Base-by-base conservation (phyloP, 2,113 vertebrate genomes). In the Lepisosteus oculatus region DNA sequence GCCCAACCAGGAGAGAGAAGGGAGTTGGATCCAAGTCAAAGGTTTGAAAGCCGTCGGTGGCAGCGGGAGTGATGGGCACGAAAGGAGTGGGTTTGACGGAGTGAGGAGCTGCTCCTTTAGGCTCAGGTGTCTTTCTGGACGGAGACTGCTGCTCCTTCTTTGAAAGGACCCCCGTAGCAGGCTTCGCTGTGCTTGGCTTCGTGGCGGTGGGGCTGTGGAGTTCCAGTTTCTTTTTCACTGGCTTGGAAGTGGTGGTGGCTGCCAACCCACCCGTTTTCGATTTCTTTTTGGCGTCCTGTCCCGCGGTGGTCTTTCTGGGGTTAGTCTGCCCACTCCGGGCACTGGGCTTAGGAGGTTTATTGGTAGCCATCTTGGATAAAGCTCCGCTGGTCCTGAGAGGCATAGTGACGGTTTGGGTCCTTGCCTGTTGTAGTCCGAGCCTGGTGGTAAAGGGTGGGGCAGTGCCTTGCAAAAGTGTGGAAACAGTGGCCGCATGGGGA, bases 11-110 rank as follows among this genome's bases (percentile, higher is more conserved):
- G 79, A 94, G 83, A 0, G 93, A 92, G 83, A 94, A 94, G 0
- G 86, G 86, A 3, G 95, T 97, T 9, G 93, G 90, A 68, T 90
- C 94, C 6, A 89, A 65, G 57, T 94, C 85, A 68, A 94, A 93
- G 76, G 93, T 89, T 11, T 94, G 91, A 75, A 93, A 92, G 76
- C 84, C 90, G 55, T 93, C 92, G 3, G 87, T 88, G 3, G 91
- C 89, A 51, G 92, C 85, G 0, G 81, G 88, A 15, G 91, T 94
- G 42, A 92, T 84, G 8, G 84, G 74, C 73, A 84, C 83, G 44
- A 83, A 68, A 6, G 72, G 29, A 44, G 83, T 77, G 0, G 81
- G 76, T 74, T 79, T 85, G 79, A 87, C 75, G 76, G 87, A 79
- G 55, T 77, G 72, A 55, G 81, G 62, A 41, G 78, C 76, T 69